Base-by-base conservation (phyloP, 2,888 invertebrate genomes). In the Meliscaeva auricollis region DNA sequence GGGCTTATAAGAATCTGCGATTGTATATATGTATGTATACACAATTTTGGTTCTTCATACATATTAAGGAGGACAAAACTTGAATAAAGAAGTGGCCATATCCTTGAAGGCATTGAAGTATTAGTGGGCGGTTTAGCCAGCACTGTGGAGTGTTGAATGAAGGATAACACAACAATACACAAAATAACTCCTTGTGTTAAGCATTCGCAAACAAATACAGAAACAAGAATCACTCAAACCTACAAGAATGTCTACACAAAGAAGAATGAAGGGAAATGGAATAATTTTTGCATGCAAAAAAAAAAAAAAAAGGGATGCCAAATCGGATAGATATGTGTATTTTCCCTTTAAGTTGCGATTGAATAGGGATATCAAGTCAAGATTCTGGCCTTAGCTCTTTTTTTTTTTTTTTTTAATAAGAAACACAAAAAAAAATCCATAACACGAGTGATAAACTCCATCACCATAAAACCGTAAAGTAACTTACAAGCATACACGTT, bases 171-270 rank as follows among this genome's bases (percentile, higher is more conserved):
- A 73, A 73, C 46, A 54, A 62, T 62, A 76, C 70, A 66, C 46
- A 50, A 80, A 85, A 85, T 79, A 70, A 72, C 84, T 79, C 64
- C 72, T 70, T 52, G 70, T 70, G 52, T 69, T 85, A 76, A 75
- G 56, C 62, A 64, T 75, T 84, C 79, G 70, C 69, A 77, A 74
- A 46, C 66, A 73, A 77, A 77, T 73, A 73, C 68, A 78, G 13
- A 74, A 70, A 56, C 52, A 74, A 56, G 50, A 52, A 46, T 50
- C 9, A 9, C 60, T n/a, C n/a, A n/a, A 50, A 44, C 44, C 26
- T 5, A 64, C 64, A 54, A 48, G 30, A 9, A 46, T 66, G n/a
- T n/a, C n/a, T n/a, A n/a, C 48, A 50, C 13, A 46, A 35, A 35
- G 9, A 35, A 35, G 35, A 9, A 35, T 35, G 15, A 35, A 60